These are phyloP conservation scores for Trigoniulus corallinus DNA, from an alignment of 1,140 invertebrate genomes.

Conservation along the genomic window DNA sequence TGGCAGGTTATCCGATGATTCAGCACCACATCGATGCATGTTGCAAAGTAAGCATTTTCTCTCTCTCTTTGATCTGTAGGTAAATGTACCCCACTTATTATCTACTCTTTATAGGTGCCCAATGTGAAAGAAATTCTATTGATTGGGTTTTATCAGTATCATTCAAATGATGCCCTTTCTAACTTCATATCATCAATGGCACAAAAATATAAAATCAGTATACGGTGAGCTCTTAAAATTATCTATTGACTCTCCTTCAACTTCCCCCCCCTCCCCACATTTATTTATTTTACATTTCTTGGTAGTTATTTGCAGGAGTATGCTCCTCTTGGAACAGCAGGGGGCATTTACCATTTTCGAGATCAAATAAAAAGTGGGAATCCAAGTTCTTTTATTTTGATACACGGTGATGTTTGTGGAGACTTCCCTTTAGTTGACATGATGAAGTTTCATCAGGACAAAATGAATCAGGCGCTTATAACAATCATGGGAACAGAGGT, in stretches of 20 bases:
- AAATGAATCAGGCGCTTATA: slow-evolving; percentile 23
- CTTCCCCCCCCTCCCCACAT: too few species aligned
- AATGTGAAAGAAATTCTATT: slow-evolving; percentile 80
- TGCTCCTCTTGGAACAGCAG: slow-evolving; percentile 82
- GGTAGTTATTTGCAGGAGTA: slow-evolving; percentile 85
- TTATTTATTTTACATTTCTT: neutral
- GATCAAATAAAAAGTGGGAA: slow-evolving; percentile 84
- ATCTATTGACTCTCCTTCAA: slow-evolving; percentile 4
- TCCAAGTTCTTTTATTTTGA: slow-evolving; percentile 79
- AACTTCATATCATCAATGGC: slow-evolving; percentile 72
- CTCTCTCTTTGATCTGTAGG: neutral
- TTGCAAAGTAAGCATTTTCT: slow-evolving; percentile 34
- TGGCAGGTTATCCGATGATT: slow-evolving; percentile 84
- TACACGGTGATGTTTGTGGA: slow-evolving; percentile 90
- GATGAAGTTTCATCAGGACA: slow-evolving; percentile 51
- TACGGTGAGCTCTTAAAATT: slow-evolving; percentile 37
- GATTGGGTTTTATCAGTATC: slow-evolving; percentile 85
- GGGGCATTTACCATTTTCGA: slow-evolving; percentile 92
- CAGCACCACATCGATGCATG: slow-evolving; percentile 97
- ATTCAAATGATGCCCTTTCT: slow-evolving; percentile 51
- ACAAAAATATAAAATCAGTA: slow-evolving; percentile 59
- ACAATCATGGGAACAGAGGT: slow-evolving; percentile 34
- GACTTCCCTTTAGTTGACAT: slow-evolving; percentile 85
- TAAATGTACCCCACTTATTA: neutral
- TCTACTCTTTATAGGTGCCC: slow-evolving; percentile 26